Conservation (phyloP, 2,797 vertebrate genomes). For the Heliangelus exortis region DNA sequence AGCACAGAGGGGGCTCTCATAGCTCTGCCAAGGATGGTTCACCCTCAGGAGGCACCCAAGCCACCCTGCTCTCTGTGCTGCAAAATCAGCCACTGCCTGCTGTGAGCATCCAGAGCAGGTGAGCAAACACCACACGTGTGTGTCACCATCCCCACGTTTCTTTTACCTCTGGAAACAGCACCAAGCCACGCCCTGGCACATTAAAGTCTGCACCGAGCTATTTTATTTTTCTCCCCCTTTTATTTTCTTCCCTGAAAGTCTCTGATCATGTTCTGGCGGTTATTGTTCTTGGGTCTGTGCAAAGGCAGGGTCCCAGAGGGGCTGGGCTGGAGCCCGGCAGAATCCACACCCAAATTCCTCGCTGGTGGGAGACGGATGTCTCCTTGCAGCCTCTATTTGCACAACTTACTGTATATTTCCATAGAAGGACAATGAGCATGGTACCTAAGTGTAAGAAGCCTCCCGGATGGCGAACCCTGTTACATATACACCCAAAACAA, state of each 20-base stretch:
- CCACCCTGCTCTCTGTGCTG: accelerated
- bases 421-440: slow-evolving; percentile 60
- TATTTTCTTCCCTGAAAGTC: not conserved
- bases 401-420: slow-evolving; percentile 47
- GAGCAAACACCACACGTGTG: accelerated
- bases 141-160: not conserved
- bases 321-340: not conserved
- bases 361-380: slow-evolving; percentile 53
- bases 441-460: not conserved
- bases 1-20: not conserved
- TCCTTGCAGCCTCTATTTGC: slow-evolving; percentile 50
- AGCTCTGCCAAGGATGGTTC: accelerated
- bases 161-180: not conserved
- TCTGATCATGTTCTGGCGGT: not conserved
- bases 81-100: accelerated
- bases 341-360: slow-evolving; percentile 74
- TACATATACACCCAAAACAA: not conserved
- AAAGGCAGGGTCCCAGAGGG: slow-evolving; percentile 34
- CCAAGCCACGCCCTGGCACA: accelerated
- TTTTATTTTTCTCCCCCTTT: not conserved
- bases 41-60: accelerated
- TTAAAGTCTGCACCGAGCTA: not conserved
- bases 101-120: not conserved
- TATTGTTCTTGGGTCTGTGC: not conserved
- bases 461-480: not conserved